A percentile compares a stretch with the other conserved stretches of the same genome.
These are phyloP conservation scores for Drosophila willistoni DNA, from an alignment of 1,140 invertebrate species.

Conservation along the genomic window DNA sequence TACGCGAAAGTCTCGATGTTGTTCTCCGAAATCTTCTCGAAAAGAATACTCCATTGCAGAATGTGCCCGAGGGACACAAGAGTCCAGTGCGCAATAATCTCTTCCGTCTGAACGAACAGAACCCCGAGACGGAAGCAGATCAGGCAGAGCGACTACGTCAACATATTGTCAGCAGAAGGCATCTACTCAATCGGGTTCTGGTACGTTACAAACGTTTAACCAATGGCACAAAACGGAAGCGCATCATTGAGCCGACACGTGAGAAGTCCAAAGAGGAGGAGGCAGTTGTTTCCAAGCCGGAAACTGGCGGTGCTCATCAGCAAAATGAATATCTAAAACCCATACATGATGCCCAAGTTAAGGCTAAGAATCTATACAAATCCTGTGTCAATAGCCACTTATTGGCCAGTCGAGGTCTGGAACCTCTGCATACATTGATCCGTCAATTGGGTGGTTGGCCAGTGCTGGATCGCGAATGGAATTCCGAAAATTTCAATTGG, in stretches of 20 bases:
- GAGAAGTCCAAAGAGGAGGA: conserved; percentile 60
- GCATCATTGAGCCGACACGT: conserved; percentile 45
- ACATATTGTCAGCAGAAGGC: conserved; percentile 62
- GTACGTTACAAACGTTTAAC: conserved; percentile 66
- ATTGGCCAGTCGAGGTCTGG: conserved; percentile 87
- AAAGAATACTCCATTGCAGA: conserved; percentile 53
- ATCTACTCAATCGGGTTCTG: conserved; percentile 58
- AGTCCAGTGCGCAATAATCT: conserved; percentile 46
- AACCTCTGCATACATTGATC: conserved; percentile 89
- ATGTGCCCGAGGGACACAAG: conserved; percentile 34
- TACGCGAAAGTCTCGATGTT: conserved; percentile 89
- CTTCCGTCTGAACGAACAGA: conserved; percentile 57
- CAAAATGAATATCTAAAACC: conserved; percentile 39
- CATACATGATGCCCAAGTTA: conserved; percentile 86
- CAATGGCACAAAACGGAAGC: conserved; percentile 54
- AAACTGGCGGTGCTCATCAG: neutral
- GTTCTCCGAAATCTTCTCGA: conserved; percentile 88
- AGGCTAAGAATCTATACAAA: conserved; percentile 91
- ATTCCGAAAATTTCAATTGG: conserved; percentile 88
- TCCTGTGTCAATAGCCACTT: conserved; percentile 93
- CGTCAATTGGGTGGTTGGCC: conserved; percentile 93
- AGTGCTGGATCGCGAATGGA: conserved; percentile 88
- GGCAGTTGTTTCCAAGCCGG: conserved; percentile 11
- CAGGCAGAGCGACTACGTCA: conserved; percentile 41
- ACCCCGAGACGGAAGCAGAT: conserved; percentile 40